Conservation (phyloP, 1,140 invertebrate species). For the Charaxes varanes region DNA sequence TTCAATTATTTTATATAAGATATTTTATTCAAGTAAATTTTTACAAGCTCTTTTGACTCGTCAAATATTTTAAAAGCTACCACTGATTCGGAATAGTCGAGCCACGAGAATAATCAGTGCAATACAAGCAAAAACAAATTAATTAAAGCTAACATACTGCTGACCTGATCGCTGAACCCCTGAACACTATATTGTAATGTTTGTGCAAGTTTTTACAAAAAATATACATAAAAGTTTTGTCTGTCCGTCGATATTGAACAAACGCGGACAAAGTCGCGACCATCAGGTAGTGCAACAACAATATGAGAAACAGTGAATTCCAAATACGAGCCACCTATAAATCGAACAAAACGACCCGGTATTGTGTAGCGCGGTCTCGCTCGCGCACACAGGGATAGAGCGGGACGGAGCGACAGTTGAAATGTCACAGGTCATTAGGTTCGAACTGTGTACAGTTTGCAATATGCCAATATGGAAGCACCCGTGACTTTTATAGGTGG, state of each 20-base stretch:
- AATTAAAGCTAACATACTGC: too few relatives aligned
- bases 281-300: conserved; percentile 62
- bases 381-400: conserved; percentile 32
- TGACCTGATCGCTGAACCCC: too few relatives aligned
- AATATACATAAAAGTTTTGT: too few relatives aligned
- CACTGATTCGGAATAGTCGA: too few relatives aligned
- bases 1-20: background rate
- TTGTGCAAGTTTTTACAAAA: too few relatives aligned
- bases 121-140: too few relatives aligned
- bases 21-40: conserved; percentile 6
- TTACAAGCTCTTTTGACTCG: too few relatives aligned
- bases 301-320: conserved; percentile 59
- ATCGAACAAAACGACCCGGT: conserved; percentile 66
- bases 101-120: too few relatives aligned
- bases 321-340: conserved; percentile 56
- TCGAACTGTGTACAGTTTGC: conserved; percentile 56
- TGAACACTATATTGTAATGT: too few relatives aligned
- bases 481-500: conserved; percentile 55
- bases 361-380: conserved; percentile 57
- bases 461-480: conserved; percentile 70
- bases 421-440: conserved; percentile 72
- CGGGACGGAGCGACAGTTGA: conserved; percentile 48
- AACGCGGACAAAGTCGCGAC: too few relatives aligned
- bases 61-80: too few relatives aligned
- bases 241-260: too few relatives aligned